Evolutionary conservation across 2,797 vertebrate species (phyloP).

Genomic region (Chanos chanos): DNA sequence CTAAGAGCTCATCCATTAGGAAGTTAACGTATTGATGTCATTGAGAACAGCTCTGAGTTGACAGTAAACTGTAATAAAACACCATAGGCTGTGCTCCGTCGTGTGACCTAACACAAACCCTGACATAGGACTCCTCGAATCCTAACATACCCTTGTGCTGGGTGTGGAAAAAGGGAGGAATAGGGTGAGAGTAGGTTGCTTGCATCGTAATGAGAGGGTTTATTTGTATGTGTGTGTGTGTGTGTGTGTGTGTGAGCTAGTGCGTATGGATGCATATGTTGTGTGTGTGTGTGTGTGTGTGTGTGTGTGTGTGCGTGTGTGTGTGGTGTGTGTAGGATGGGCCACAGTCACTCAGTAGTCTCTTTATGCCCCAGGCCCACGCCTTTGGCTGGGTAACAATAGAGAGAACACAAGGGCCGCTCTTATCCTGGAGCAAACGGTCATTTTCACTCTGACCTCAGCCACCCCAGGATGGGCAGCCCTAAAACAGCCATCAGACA

Average conservation of each 20-base stretch:
- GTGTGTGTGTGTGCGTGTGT: constrained; percentile 22
- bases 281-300: constrained; percentile 20
- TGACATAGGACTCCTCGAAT: background rate
- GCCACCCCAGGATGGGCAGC: no score
- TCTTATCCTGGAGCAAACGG: constrained; percentile 44
- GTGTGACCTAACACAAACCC: constrained; percentile 12
- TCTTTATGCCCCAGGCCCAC: constrained; percentile 68
- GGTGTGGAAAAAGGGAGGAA: constrained; percentile 10
- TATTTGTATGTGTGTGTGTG: constrained; percentile 29
- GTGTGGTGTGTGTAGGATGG: constrained; percentile 18
- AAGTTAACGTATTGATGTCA: constrained; percentile 29
- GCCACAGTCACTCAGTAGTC: constrained; percentile 55
- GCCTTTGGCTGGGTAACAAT: constrained; percentile 60
- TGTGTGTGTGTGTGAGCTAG: constrained; percentile 36
- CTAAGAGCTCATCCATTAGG: constrained; percentile 23
- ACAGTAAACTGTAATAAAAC: constrained; percentile 29
- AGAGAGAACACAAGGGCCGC: constrained; percentile 63
- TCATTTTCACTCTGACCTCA: constrained; percentile 46
- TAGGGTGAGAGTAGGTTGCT: constrained; percentile 3
- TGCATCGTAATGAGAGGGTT: background rate
- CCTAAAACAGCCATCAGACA: no score
- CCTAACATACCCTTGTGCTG: constrained; percentile 13
- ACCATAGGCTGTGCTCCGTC: constrained; percentile 4
- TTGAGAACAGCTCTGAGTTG: constrained; percentile 25
- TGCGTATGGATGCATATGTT: constrained; percentile 21